Evolutionary conservation across 2,888 invertebrate species (phyloP).

Genomic region (Podabrus alpinus): DNA sequence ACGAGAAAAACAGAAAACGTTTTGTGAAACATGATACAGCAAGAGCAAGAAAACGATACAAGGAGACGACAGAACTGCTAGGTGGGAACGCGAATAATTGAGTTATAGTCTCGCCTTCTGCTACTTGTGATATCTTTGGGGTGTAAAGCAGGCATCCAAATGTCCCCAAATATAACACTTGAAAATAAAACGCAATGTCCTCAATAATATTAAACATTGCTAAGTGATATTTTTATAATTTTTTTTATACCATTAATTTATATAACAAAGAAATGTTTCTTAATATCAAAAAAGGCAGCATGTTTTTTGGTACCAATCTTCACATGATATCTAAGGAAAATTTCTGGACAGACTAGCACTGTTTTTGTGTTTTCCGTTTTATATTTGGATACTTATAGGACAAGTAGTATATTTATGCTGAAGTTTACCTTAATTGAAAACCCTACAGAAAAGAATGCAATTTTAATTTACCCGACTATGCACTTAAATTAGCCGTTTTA

Average conservation of each 20-base stretch:
- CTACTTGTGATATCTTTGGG: constrained; percentile 47
- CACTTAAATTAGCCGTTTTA: background rate
- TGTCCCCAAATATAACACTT: constrained; percentile 5
- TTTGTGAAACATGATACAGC: constrained; percentile 14
- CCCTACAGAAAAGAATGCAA: background rate
- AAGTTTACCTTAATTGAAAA: background rate
- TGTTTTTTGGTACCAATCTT: too few relatives aligned
- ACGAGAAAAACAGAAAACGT: constrained; percentile 28
- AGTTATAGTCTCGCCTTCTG: constrained; percentile 53
- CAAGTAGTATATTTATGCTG: background rate
- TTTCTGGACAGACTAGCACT: too few relatives aligned
- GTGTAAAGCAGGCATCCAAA: constrained; percentile 24
- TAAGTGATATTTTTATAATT: background rate
- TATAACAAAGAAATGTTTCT: too few relatives aligned
- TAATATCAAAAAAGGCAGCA: too few relatives aligned
- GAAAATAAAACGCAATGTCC: background rate
- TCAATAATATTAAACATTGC: background rate
- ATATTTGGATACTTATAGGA: too few relatives aligned
- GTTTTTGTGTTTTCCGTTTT: too few relatives aligned
- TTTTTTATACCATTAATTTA: background rate
- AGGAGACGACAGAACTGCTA: constrained; percentile 37
- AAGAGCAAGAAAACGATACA: constrained; percentile 17
- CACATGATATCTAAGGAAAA: too few relatives aligned
- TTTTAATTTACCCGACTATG: background rate
- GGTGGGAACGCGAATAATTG: constrained; percentile 52